Evolutionary conservation across 2,113 vertebrate species (phyloP).

Genomic region (Upupa epops): DNA sequence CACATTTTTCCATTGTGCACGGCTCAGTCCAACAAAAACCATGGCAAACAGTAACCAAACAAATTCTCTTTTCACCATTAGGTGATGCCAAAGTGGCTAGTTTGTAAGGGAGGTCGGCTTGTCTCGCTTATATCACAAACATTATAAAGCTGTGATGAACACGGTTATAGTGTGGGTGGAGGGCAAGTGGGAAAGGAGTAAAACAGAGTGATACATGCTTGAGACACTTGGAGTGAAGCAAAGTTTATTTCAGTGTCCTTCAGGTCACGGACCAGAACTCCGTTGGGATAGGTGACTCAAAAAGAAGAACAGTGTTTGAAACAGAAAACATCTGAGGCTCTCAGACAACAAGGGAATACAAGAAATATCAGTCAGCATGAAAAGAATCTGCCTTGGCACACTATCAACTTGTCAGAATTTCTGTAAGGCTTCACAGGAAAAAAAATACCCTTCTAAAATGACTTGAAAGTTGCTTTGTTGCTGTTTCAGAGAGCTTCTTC

Average conservation of each 20-base stretch:
- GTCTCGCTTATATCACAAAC: not conserved
- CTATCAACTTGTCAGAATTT: constrained; percentile 37
- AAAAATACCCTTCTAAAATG: constrained; percentile 8
- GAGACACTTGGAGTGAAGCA: not conserved
- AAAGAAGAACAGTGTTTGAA: not conserved
- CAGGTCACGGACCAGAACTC: not conserved
- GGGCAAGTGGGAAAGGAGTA: not conserved
- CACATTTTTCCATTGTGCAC: not conserved
- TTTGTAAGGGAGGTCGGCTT: not conserved
- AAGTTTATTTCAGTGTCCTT: not conserved
- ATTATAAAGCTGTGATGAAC: not conserved
- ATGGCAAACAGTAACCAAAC: not conserved
- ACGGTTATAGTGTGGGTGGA: not conserved
- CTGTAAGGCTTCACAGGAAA: constrained; percentile 27
- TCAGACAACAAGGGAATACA: constrained; percentile 16
- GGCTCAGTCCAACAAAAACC: not conserved
- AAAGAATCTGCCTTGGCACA: constrained; percentile 33
- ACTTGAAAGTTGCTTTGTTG: constrained; percentile 50
- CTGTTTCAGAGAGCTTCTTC: constrained; percentile 30
- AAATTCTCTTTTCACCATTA: not conserved
- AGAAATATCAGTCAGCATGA: constrained; percentile 33
- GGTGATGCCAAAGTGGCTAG: not conserved
- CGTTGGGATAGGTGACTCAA: not conserved
- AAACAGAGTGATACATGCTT: not conserved
- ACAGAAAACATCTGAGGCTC: constrained; percentile 29